These are phyloP conservation scores for Dolichallabes microphthalmus DNA, from an alignment of 2,113 vertebrate species.

Conservation along the genomic window DNA sequence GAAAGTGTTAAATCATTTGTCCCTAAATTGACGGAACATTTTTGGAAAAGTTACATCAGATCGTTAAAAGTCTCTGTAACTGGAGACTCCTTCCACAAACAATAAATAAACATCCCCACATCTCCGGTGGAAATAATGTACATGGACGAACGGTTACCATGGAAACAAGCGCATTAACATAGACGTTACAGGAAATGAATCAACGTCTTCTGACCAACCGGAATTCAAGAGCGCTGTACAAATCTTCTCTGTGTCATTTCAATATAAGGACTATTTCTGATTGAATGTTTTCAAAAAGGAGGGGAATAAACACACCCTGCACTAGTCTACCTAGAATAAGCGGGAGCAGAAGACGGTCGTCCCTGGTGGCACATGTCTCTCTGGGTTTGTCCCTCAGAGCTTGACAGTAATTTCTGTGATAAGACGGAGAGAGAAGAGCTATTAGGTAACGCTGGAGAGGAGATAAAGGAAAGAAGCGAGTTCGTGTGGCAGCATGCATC, in stretches of 20 bases:
- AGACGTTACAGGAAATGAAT: neutral
- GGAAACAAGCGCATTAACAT: neutral
- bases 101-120: neutral
- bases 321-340: neutral
- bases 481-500: conserved; percentile 67
- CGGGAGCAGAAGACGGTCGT: neutral
- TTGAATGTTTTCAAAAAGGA: neutral
- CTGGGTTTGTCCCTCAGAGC: neutral
- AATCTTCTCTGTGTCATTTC: too few relatives aligned
- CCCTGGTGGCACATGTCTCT: neutral
- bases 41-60: too few relatives aligned
- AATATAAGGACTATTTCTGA: too few relatives aligned
- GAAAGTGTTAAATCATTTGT: neutral
- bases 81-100: neutral
- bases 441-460: conserved; percentile 13
- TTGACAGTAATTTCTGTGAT: neutral
- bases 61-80: neutral
- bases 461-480: conserved; percentile 28
- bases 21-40: neutral
- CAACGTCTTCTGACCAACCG: neutral
- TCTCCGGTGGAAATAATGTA: neutral
- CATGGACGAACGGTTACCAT: neutral
- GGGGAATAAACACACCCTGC: neutral
- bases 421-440: neutral
- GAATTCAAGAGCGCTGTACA: neutral